phyloP scores from a whole-genome alignment of 1,140 invertebrate species.

The Drosophila sp. region DNA sequence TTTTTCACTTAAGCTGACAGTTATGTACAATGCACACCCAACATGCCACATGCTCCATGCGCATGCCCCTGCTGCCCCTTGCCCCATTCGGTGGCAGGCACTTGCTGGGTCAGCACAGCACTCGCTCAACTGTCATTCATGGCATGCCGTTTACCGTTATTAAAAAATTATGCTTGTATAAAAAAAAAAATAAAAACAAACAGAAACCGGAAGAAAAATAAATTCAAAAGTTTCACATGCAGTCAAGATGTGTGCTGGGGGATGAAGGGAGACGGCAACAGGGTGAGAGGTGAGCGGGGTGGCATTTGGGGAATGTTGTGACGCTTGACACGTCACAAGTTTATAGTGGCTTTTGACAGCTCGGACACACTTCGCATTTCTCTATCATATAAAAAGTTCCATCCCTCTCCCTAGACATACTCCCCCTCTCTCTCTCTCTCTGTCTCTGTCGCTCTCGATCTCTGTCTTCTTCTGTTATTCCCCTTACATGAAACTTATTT shows the following conservation, averaged over 20 bases:
- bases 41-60: slow-evolving; percentile 2
- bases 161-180: slow-evolving; percentile 74
- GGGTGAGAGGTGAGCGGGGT: not conserved
- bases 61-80: not conserved
- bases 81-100: slow-evolving; percentile 28
- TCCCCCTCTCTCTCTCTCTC: not conserved
- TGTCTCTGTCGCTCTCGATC: not conserved
- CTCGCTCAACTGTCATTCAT: slow-evolving; percentile 68
- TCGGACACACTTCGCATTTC: slow-evolving; percentile 72
- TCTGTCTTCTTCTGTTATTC: not conserved
- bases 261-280: not conserved
- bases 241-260: slow-evolving; percentile 16
- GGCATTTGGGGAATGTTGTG: slow-evolving; percentile 57
- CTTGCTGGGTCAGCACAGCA: slow-evolving; percentile 45
- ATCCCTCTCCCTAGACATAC: not conserved
- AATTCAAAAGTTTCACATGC: slow-evolving; percentile 77
- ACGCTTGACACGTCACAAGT: slow-evolving; percentile 83
- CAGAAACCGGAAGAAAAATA: slow-evolving; percentile 50
- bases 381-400: slow-evolving; percentile 51
- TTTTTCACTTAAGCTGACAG: slow-evolving; percentile 81
- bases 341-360: slow-evolving; percentile 84
- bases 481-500: slow-evolving; percentile 10
- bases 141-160: slow-evolving; percentile 76
- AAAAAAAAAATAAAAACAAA: slow-evolving; percentile 22
- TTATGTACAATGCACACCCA: slow-evolving; percentile 58